Percentiles rank a stretch among this genome's conserved stretches.
phyloP scores from a whole-genome alignment of 2,888 invertebrate species.

The Synanthedon vespiformis region DNA sequence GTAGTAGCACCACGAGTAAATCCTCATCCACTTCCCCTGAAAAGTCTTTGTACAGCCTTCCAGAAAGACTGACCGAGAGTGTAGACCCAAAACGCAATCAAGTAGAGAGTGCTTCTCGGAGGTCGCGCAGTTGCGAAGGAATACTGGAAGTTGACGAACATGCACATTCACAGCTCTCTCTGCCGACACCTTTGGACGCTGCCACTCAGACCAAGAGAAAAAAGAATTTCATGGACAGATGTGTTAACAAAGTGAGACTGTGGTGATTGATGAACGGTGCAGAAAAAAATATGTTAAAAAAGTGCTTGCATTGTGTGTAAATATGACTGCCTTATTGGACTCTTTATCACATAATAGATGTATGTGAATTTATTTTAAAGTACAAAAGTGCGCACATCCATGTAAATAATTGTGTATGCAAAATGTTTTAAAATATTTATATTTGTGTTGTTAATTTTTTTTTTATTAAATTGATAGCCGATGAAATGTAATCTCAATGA shows the following conservation, averaged over 20 bases:
- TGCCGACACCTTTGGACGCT: constrained; percentile 70
- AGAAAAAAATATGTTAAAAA: constrained; percentile 14
- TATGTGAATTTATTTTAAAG: constrained; percentile 61
- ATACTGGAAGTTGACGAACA: constrained; percentile 67
- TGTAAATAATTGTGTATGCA: constrained; percentile 63
- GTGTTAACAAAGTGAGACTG: constrained; percentile 85
- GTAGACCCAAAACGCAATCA: constrained; percentile 31
- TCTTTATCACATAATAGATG: constrained; percentile 31
- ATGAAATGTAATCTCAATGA: constrained; percentile 64
- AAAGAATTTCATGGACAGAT: constrained; percentile 87
- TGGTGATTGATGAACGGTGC: constrained; percentile 73
- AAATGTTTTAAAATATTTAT: constrained; percentile 27
- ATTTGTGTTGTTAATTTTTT: constrained; percentile 19
- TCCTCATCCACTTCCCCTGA: constrained; percentile 41
- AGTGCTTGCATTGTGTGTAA: constrained; percentile 56
- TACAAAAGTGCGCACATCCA: constrained; percentile 63
- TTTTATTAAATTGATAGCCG: constrained; percentile 34
- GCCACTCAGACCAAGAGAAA: constrained; percentile 74
- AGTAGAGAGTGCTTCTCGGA: constrained; percentile 43
- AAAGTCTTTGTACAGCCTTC: constrained; percentile 53
- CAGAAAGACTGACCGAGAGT: constrained; percentile 55
- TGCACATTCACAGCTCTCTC: constrained; percentile 65
- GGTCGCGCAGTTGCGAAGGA: constrained; percentile 74
- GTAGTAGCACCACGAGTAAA: constrained; percentile 52
- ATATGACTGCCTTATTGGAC: constrained; percentile 53